Conservation (phyloP, 1,140 invertebrate species). For the Pissodes strobi region DNA sequence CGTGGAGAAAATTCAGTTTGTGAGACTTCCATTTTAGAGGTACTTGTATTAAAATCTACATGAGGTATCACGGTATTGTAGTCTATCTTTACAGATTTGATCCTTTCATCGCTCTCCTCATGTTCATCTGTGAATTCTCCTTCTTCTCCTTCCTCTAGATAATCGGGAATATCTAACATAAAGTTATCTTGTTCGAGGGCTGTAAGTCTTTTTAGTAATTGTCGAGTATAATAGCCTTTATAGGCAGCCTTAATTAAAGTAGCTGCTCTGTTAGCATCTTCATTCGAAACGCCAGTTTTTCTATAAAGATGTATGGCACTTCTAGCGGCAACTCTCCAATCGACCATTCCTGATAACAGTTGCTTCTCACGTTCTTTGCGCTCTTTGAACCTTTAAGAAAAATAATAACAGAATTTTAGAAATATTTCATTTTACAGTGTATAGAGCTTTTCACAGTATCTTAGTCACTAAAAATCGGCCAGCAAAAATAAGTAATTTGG, state of each 20-base stretch:
- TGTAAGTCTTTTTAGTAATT: constrained; percentile 29
- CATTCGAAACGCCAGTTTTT: constrained; percentile 54
- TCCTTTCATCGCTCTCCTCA: not conserved
- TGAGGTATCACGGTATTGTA: constrained; percentile 38
- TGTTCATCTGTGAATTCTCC: constrained; percentile 10
- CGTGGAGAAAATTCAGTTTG: not conserved
- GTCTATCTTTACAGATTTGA: constrained; percentile 34
- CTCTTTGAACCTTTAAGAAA: constrained; percentile 36
- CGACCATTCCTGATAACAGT: constrained; percentile 50
- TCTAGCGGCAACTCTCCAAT: constrained; percentile 58
- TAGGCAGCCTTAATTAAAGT: constrained; percentile 58
- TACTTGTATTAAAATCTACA: constrained; percentile 32
- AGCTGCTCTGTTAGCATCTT: constrained; percentile 56
- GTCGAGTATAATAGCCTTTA: constrained; percentile 55
- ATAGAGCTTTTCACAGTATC: not conserved
- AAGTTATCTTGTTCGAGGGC: not conserved
- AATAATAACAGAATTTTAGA: constrained; percentile 1
- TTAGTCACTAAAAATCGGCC: not conserved
- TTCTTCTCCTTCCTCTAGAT: constrained; percentile 8
- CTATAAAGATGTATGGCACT: constrained; percentile 57
- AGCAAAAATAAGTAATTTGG: constrained; percentile 15
- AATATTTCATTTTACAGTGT: not conserved
- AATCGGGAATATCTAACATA: not conserved
- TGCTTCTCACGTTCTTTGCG: constrained; percentile 44
- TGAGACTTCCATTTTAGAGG: not conserved